These are phyloP conservation scores for Pegoplata infirma DNA, from an alignment of 2,888 invertebrate species.

Conservation along the genomic window DNA sequence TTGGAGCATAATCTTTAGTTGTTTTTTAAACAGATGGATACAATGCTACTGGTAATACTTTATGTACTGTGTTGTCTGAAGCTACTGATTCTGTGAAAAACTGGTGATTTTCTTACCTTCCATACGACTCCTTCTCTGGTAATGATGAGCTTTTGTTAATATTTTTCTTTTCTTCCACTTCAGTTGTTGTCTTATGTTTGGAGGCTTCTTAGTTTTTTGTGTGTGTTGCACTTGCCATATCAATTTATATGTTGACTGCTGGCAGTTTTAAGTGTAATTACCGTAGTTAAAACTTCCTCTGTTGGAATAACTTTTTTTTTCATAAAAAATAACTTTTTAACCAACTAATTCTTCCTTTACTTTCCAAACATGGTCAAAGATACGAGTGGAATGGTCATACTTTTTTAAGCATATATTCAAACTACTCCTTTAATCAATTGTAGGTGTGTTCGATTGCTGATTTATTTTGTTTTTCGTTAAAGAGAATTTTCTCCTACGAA, in stretches of 20 bases:
- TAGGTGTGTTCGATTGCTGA: constrained; percentile 42
- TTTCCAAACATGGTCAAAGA: neutral
- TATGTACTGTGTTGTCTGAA: neutral
- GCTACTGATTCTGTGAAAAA: constrained; percentile 15
- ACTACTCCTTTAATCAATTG: constrained; percentile 31
- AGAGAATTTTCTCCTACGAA: constrained; percentile 1
- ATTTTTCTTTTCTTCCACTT: constrained; percentile 9
- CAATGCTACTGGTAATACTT: constrained; percentile 44
- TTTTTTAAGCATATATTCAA: neutral
- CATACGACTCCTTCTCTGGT: constrained; percentile 34
- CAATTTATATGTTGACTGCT: constrained; percentile 69
- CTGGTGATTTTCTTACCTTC: neutral
- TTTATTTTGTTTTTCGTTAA: neutral
- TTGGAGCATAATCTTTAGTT: constrained; percentile 45
- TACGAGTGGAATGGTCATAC: neutral
- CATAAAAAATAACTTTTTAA: neutral
- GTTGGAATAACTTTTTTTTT: neutral
- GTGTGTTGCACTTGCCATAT: constrained; percentile 60
- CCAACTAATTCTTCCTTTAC: neutral
- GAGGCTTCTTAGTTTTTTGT: neutral
- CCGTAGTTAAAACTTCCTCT: constrained; percentile 67
- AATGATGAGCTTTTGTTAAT: constrained; percentile 49
- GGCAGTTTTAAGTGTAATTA: constrained; percentile 73
- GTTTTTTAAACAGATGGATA: constrained; percentile 47
- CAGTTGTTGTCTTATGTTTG: constrained; percentile 3